Evolutionary conservation across 2,888 invertebrate genomes (phyloP), one percentile per base, ranked within the genome.

Genomic region (Ditylenchus weischeri): DNA sequence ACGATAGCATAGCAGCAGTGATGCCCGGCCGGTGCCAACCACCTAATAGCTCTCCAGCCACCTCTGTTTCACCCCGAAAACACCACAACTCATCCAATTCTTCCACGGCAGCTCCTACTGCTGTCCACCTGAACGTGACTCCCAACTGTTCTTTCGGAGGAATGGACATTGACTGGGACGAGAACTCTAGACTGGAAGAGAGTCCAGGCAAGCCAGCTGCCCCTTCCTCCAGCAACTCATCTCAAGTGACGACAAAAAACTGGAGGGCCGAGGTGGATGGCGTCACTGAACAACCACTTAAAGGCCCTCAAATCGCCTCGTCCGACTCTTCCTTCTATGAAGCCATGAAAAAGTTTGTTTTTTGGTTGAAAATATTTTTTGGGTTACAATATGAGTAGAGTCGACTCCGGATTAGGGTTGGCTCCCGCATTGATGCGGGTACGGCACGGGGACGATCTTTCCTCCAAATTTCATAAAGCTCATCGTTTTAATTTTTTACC

Each of bases 1-100:
- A 68, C 15, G 66, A 68, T 21, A 58, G 64, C 47, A 68, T 68
- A 47, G 58, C 58, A 11, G 38, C 48, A 35, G 66, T 49, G n/a
- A 68, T 68, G 68, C 68, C 68, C n/a, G 35, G 51, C 11, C 58
- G 54, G n/a, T 43, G 47, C 15, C 21, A 64, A 19, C 36, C 21
- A 21, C 59, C 57, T 29, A 18, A 29, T 13, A 54, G 23, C 23
- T 29, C 57, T 54, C 57, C 23, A 54, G 57, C 57, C 8, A 23
- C 21, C 15, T 59, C 35, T 21, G 13, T 29, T 59, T 59, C 59
- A 19, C 36, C 19, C 59, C 59, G 36, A 11, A 35, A 59, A 59
- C 43, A 43, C 3, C 29, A 54, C 23, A 23, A 29, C 57, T 29
- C 23, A 54, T 29, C 29, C 57, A 54, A 29, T 54, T 23, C 57